Conservation (phyloP, 2,797 vertebrate genomes). For the Acipenser ruthenus region DNA sequence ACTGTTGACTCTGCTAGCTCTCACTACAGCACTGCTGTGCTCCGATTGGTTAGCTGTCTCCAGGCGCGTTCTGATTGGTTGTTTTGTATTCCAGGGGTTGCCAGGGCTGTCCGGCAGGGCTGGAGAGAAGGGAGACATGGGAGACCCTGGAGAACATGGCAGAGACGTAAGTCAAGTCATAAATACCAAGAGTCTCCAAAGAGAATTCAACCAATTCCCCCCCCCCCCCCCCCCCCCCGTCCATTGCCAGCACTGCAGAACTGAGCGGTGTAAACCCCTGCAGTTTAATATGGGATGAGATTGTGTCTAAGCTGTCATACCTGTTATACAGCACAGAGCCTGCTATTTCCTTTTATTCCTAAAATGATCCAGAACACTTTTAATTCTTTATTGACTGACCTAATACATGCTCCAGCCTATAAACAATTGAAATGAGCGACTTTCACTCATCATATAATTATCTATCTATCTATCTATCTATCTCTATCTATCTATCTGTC, state of each 20-base stretch:
- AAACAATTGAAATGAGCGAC: too few species aligned
- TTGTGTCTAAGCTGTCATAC: background rate
- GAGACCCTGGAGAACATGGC: slow-evolving; percentile 85
- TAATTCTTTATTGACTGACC: too few species aligned
- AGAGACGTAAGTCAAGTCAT: slow-evolving; percentile 68
- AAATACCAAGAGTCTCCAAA: too few species aligned
- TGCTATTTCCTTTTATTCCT: too few species aligned
- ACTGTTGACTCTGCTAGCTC: too few species aligned
- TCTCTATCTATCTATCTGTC: slow-evolving; percentile 27
- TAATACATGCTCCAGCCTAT: too few species aligned
- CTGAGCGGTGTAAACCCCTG: background rate
- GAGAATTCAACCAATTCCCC: too few species aligned
- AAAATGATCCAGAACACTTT: too few species aligned
- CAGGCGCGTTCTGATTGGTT: background rate
- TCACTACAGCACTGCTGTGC: too few species aligned
- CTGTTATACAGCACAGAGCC: too few species aligned
- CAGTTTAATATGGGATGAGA: background rate
- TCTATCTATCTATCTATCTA: slow-evolving; percentile 36
- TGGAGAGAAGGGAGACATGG: slow-evolving; percentile 78
- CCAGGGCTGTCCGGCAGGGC: slow-evolving; percentile 64
- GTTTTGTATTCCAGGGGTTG: slow-evolving; percentile 55
- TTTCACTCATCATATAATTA: background rate
- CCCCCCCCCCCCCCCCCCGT: too few species aligned
- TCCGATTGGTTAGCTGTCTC: background rate
- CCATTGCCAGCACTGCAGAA: background rate